These are phyloP conservation scores for Enteromius unitaeniatus DNA, from an alignment of 2,797 vertebrate genomes.

Conservation along the genomic window DNA sequence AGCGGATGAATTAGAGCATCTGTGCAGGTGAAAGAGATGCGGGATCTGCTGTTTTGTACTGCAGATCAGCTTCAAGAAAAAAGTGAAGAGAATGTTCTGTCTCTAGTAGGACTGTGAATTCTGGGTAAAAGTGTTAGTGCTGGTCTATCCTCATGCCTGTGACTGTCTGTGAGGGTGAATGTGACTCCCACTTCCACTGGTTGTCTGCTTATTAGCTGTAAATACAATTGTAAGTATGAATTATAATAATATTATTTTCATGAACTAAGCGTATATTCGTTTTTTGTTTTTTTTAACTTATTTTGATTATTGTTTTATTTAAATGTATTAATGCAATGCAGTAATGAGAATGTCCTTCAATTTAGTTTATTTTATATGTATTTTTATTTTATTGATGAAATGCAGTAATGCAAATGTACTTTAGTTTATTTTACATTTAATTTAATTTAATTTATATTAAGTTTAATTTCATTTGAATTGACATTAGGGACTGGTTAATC, in stretches of 20 bases:
- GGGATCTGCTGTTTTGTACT: background rate
- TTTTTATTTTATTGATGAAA: no score
- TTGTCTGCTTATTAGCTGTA: background rate
- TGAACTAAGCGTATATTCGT: no score
- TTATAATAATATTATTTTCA: no score
- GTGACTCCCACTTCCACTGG: background rate
- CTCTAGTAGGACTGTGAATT: background rate
- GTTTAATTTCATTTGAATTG: background rate
- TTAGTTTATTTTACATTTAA: background rate
- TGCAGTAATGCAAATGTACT: background rate
- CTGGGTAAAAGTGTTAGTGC: background rate
- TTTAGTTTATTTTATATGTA: no score
- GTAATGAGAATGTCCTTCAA: no score
- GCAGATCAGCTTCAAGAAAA: background rate
- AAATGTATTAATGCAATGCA: no score
- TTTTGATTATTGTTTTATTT: no score
- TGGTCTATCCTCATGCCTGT: background rate
- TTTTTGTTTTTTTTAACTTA: no score
- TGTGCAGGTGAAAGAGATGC: constrained; percentile 17
- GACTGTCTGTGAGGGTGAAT: background rate
- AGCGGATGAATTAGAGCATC: constrained; percentile 41
- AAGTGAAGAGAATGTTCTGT: background rate
- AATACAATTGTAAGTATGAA: background rate
- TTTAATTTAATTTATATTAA: background rate
- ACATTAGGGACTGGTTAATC: background rate